phyloP scores from a whole-genome alignment of 2,113 vertebrate genomes.

The Lota lota region DNA sequence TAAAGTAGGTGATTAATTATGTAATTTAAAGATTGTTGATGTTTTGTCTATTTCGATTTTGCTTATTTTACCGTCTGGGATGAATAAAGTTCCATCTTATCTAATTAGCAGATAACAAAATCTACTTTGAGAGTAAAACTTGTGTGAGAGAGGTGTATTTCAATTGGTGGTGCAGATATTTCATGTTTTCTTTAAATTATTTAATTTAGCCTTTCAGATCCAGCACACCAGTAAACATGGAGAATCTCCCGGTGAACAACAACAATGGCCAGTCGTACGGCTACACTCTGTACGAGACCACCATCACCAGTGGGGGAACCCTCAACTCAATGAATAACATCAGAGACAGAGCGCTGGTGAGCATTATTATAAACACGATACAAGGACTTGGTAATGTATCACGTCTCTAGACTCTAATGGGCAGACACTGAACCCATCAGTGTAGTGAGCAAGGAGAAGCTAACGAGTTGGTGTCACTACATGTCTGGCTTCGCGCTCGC shows the following conservation, averaged over 20 bases:
- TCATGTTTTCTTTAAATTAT: background rate
- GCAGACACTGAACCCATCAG: too few species aligned
- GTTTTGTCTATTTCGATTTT: background rate
- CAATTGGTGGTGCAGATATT: background rate
- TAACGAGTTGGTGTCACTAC: too few species aligned
- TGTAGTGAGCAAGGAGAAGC: too few species aligned
- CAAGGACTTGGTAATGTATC: too few species aligned
- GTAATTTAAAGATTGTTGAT: constrained; percentile 19
- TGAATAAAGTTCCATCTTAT: constrained; percentile 9
- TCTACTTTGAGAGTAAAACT: too few species aligned
- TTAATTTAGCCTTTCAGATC: constrained; percentile 72
- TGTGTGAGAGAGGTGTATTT: too few species aligned
- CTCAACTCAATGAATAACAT: constrained; percentile 74
- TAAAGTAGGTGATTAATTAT: constrained; percentile 40
- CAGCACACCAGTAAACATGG: constrained; percentile 82
- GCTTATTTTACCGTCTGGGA: too few species aligned
- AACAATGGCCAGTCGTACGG: constrained; percentile 83
- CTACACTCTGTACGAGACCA: constrained; percentile 82
- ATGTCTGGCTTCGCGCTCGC: too few species aligned
- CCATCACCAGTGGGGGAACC: constrained; percentile 71
- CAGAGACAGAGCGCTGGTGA: constrained; percentile 85
- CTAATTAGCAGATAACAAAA: too few species aligned
- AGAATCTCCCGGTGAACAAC: constrained; percentile 80
- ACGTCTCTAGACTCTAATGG: too few species aligned
- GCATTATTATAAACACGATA: background rate